Base-by-base conservation (phyloP, 2,113 vertebrate species). In the Ctenodactylus gundi region DNA sequence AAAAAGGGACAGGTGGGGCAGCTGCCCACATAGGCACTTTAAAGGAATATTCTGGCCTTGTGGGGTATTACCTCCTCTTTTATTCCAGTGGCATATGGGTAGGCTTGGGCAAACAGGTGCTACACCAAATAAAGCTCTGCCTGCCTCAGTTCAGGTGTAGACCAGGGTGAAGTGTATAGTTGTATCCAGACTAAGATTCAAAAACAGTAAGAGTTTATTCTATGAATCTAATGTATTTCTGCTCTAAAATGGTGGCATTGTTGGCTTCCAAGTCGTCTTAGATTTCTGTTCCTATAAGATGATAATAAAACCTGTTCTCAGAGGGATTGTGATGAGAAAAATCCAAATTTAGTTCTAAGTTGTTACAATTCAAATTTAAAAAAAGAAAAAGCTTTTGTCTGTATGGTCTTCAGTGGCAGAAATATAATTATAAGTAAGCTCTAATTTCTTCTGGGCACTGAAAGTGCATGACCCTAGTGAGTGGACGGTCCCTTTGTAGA, bases 341-440 rank as follows among this genome's bases (percentile, higher is more conserved):
- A 84, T 31, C 65, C 65, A 88, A 88, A 88, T 89, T 81, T 72
- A 76, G 53, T 81, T 91, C 78, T 95, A 53, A 93, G 57, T 81
- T 34, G 65, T 91, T 36, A 41, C 46, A 68, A 60, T 36, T 88
- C 36, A 75, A 96, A 83, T 68, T 62, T 78, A 36, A 31, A 62
- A 89, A 75, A 34, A 89, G 31, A 55, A 49, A 49, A 68, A 70
- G 36, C 46, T 80, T 95, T 95, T 67, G 53, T 85, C 57, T 93
- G 0, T 67, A 7, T 75, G 65, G 21, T 81, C 44, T 81, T 68
- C 55, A 58, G 29, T 83, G 41, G 11, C 25, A 93, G 51, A 93
- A 95, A 88, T 84, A 7, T 75, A 53, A 91, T 76, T 85, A 41
- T 81, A 82, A 85, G 4, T 55, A 58, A 85, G 27, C 25, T 46